phyloP scores from a whole-genome alignment of 92 coral and sea anemone genomes.

The Zoanthus sociatus region DNA sequence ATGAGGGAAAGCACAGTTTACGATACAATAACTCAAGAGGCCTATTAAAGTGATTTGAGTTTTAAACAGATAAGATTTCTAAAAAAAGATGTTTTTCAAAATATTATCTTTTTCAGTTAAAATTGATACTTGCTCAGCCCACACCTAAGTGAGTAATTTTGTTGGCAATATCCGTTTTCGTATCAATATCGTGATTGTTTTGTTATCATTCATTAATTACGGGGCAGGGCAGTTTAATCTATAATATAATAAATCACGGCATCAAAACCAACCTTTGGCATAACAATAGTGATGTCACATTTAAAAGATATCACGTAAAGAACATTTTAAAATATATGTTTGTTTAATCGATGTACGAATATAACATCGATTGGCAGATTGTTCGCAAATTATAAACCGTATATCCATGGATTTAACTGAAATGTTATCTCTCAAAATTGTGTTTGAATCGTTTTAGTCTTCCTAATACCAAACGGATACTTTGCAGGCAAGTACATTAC shows the following conservation, averaged over 20 bases:
- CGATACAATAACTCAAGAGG: no score
- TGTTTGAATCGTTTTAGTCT: conserved; percentile 38
- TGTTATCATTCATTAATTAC: conserved; percentile 44
- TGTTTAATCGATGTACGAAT: neutral
- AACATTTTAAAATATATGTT: neutral
- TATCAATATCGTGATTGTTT: conserved; percentile 35
- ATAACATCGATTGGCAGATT: neutral
- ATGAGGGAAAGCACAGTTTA: neutral
- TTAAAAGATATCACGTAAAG: neutral
- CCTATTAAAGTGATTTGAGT: neutral
- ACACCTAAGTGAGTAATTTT: neutral
- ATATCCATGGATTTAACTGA: neutral
- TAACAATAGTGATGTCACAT: conserved; percentile 18
- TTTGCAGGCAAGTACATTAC: conserved; percentile 40
- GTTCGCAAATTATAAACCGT: neutral
- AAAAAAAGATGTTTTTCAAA: neutral
- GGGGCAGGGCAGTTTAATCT: conserved; percentile 33
- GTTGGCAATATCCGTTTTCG: conserved; percentile 8
- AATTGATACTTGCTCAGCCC: conserved; percentile 19
- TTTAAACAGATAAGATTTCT: neutral
- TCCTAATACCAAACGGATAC: conserved; percentile 46
- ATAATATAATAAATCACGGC: neutral
- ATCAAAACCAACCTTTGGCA: neutral
- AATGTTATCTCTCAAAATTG: conserved; percentile 18
- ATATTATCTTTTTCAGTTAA: neutral